These are phyloP conservation scores for Orestias chungarensis DNA, from an alignment of 2,797 vertebrate genomes.

Conservation along the genomic window DNA sequence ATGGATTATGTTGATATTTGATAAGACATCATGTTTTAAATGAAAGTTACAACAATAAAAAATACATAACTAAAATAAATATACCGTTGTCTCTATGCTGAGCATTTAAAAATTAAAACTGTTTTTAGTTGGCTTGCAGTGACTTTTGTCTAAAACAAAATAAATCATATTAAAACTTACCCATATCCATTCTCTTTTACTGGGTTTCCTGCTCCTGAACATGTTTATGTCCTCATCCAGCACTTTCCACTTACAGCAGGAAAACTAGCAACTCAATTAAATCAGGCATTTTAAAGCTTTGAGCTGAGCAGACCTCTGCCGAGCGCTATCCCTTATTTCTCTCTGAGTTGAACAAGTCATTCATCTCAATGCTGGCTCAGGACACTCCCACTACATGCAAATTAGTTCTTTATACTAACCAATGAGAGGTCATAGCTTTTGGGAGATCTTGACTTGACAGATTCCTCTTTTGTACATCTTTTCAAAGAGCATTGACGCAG, in stretches of 20 bases:
- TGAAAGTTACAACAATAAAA: not conserved
- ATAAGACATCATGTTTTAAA: not conserved
- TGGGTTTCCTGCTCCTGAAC: slow-evolving; percentile 70
- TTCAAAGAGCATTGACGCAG: slow-evolving; percentile 22
- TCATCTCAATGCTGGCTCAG: slow-evolving; percentile 72
- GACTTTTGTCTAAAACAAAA: slow-evolving; percentile 27
- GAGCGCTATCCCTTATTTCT: slow-evolving; percentile 70
- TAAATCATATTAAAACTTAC: slow-evolving; percentile 70
- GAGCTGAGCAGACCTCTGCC: slow-evolving; percentile 71
- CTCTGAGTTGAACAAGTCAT: slow-evolving; percentile 79
- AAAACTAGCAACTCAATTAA: slow-evolving; percentile 59
- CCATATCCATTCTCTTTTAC: slow-evolving; percentile 77
- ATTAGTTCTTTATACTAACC: slow-evolving; percentile 64
- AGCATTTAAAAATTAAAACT: not conserved
- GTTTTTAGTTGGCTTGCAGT: slow-evolving; percentile 7
- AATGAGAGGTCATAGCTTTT: slow-evolving; percentile 63
- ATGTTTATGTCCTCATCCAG: slow-evolving; percentile 77
- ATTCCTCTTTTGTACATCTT: slow-evolving; percentile 44
- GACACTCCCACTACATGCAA: slow-evolving; percentile 82
- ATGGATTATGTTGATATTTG: slow-evolving; percentile 8
- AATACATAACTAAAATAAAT: not conserved
- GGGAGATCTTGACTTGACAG: slow-evolving; percentile 49
- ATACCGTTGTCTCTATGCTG: not conserved
- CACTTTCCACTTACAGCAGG: slow-evolving; percentile 67
- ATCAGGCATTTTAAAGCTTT: slow-evolving; percentile 73